These are phyloP conservation scores for Drosophila pseudotakahashii DNA, from an alignment of 2,888 invertebrate species.

Conservation along the genomic window DNA sequence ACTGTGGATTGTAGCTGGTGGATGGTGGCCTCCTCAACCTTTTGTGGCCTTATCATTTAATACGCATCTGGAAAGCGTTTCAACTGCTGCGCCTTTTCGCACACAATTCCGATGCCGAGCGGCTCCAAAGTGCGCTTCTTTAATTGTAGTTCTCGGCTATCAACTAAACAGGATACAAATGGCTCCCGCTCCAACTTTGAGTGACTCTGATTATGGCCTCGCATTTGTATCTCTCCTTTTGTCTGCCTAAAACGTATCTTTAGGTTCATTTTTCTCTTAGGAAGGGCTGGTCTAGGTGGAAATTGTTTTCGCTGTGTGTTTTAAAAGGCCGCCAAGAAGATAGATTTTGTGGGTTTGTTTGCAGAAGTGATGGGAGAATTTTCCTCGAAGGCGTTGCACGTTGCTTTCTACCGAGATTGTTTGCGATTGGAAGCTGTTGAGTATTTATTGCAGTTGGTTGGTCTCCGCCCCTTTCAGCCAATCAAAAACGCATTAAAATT, in stretches of 20 bases:
- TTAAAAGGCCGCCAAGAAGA: conserved; percentile 14
- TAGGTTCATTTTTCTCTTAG: conserved; percentile 64
- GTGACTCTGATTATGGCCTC: conserved; percentile 65
- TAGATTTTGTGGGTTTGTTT: conserved; percentile 26
- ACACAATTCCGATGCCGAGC: conserved; percentile 52
- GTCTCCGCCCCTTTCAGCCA: neutral
- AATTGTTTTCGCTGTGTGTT: conserved; percentile 59
- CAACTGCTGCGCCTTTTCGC: conserved; percentile 65
- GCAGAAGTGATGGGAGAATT: conserved; percentile 6
- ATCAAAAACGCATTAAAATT: conserved; percentile 44
- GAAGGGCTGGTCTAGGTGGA: conserved; percentile 47
- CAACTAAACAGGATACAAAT: conserved; percentile 64
- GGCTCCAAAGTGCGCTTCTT: conserved; percentile 37
- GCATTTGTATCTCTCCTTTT: conserved; percentile 42
- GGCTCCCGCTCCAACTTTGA: conserved; percentile 42
- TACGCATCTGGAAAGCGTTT: conserved; percentile 64
- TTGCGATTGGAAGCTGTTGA: conserved; percentile 14
- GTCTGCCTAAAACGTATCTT: conserved; percentile 64
- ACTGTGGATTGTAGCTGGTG: conserved; percentile 50
- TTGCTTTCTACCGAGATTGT: conserved; percentile 1
- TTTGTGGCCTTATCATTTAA: conserved; percentile 69
- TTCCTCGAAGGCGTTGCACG: neutral
- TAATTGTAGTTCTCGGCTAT: conserved; percentile 66
- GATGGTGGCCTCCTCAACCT: conserved; percentile 57
- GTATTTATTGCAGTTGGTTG: conserved; percentile 3